Percentiles rank a stretch among this genome's conserved stretches.
Conservation (phyloP, 2,113 vertebrate genomes). For the Macquaria australasica region DNA sequence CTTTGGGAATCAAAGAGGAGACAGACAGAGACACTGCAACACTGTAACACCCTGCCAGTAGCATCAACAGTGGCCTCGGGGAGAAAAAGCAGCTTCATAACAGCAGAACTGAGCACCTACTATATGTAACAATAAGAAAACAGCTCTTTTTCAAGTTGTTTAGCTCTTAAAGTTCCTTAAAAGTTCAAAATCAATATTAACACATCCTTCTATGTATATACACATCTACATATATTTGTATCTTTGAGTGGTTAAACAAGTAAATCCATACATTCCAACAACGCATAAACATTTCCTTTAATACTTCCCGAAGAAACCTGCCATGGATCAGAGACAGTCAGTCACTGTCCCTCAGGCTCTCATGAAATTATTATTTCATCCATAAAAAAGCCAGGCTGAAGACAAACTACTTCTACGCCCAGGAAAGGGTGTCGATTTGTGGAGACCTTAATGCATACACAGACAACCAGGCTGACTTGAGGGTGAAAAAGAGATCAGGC, state of each 20-base stretch:
- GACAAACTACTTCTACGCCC: conserved; percentile 11
- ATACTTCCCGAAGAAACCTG: conserved; percentile 10
- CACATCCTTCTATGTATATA: neutral
- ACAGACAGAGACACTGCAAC: neutral
- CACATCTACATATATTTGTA: neutral
- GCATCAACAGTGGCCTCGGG: conserved; percentile 2
- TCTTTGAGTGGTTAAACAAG: neutral
- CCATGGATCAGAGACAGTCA: conserved; percentile 8
- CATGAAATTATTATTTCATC: conserved; percentile 40
- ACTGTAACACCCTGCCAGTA: neutral
- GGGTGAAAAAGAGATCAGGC: neutral
- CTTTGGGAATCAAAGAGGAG: neutral
- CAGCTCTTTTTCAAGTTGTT: neutral
- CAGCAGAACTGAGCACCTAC: conserved; percentile 7
- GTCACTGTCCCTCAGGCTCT: conserved; percentile 26
- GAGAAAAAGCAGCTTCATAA: conserved; percentile 11
- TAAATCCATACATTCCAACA: neutral
- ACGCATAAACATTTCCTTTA: neutral
- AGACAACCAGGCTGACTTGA: neutral
- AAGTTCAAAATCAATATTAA: neutral
- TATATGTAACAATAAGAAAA: neutral
- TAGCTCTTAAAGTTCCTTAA: neutral
- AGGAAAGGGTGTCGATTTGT: conserved; percentile 12
- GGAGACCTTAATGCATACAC: neutral
- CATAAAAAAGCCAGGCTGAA: conserved; percentile 20